Evolutionary conservation across 2,888 invertebrate genomes (phyloP).

Genomic region (Amphipoea lucens): DNA sequence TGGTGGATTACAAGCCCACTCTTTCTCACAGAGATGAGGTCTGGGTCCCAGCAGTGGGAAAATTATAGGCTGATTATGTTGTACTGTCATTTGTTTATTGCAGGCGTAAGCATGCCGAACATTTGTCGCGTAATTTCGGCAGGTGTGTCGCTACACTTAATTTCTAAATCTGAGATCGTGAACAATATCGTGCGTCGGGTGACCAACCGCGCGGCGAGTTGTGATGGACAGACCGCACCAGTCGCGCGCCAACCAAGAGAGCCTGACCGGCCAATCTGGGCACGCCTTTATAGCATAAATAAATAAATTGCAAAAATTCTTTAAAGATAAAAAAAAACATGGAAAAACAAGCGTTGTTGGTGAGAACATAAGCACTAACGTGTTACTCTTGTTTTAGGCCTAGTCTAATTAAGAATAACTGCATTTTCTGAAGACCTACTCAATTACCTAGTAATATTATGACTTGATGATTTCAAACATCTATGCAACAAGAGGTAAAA

Average conservation of each 20-base stretch:
- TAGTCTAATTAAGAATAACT: neutral
- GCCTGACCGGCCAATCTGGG: conserved; percentile 38
- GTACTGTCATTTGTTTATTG: no score
- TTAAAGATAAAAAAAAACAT: neutral
- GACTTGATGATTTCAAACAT: neutral
- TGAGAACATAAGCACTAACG: neutral
- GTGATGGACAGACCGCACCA: conserved; percentile 35
- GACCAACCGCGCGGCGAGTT: conserved; percentile 36
- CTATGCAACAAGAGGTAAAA: no score
- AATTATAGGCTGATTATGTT: no score
- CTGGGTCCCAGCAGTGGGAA: no score
- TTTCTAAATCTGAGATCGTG: conserved; percentile 10
- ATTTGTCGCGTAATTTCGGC: neutral
- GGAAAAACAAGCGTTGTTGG: neutral
- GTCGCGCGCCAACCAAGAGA: conserved; percentile 22
- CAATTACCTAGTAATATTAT: neutral
- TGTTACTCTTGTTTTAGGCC: neutral
- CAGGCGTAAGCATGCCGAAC: neutral
- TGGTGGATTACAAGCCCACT: no score
- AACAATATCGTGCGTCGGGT: conserved; percentile 6
- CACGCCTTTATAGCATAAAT: conserved; percentile 35
- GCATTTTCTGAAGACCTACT: neutral
- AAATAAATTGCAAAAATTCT: conserved; percentile 10
- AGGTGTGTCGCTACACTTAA: neutral
- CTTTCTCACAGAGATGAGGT: no score